Evolutionary conservation across 2,888 invertebrate species (phyloP), one percentile per base, ranked within the genome.

Genomic region (Drosophila aldrichi): DNA sequence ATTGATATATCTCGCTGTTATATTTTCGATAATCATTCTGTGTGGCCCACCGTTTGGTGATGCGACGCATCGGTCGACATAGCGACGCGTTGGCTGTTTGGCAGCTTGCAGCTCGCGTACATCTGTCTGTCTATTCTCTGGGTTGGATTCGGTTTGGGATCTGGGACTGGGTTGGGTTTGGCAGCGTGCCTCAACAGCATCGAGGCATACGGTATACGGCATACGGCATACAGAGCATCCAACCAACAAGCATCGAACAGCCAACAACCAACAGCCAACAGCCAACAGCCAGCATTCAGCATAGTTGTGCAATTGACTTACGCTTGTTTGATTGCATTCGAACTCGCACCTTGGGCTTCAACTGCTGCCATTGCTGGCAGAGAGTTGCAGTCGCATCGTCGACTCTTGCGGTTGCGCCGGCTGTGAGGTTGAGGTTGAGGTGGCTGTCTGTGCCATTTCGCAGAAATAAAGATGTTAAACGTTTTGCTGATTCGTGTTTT

Each of bases 401-500:
- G 74, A 80, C 74, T 78, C 78, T 82, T 82, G 83, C 54, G 86
- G 83, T 74, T 82, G 70, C 59, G 70, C 59, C 67, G 56, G 59
- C 34, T 46, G 57, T 25, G 57, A 57, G 57, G 57, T 60, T 68
- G 74, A 74, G 52, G 66, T 77, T 74, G 71, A 65, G 52, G 62
- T 66, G 68, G 75, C 64, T 79, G 76, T 73, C 80, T 84, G 70
- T 79, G 77, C 75, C 86, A 85, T 77, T 88, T 88, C 89, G 88
- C 77, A 83, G 82, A 79, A 91, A 91, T 90, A 88, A 91, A 90
- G 90, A 91, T 90, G 90, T 90, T 90, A 90, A 90, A 90, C 89
- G 89, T 90, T 90, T 90, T 88, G 90, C 88, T 89, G 90, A 91
- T 90, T 91, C 91, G 91, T 90, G 90, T 91, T 91, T 91, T 91